Evolutionary conservation across 2,797 vertebrate species (phyloP).

Genomic region (Scyliorhinus canicula): DNA sequence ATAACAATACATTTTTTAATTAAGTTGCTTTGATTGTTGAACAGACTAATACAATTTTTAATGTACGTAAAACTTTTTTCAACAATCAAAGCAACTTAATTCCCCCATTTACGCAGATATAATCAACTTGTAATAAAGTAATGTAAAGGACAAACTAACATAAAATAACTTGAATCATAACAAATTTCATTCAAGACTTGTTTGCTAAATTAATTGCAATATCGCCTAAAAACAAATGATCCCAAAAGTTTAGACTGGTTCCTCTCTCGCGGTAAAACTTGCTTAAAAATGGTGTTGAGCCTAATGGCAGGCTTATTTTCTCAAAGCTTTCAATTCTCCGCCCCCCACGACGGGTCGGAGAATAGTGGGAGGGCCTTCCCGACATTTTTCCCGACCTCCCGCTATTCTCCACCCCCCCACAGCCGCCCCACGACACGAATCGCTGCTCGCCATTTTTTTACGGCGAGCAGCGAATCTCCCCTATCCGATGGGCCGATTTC

Average conservation of each 20-base stretch:
- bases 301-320: constrained; percentile 12
- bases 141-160: not conserved
- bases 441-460: no score
- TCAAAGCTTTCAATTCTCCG: not conserved
- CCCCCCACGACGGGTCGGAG: no score
- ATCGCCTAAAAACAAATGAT: not conserved
- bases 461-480: no score
- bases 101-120: no score
- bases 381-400: no score
- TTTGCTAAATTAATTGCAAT: not conserved
- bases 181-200: not conserved
- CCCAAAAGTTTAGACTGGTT: not conserved
- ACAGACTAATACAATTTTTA: not conserved
- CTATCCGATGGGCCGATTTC: no score
- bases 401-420: no score
- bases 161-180: constrained; percentile 2
- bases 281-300: not conserved
- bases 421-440: no score
- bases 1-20: not conserved
- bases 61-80: constrained; percentile 2
- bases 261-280: not conserved
- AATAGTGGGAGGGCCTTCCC: no score
- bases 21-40: no score
- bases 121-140: not conserved
- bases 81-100: not conserved